Evolutionary conservation across 2,888 invertebrate species (phyloP).

Genomic region (Aphodius granarius): DNA sequence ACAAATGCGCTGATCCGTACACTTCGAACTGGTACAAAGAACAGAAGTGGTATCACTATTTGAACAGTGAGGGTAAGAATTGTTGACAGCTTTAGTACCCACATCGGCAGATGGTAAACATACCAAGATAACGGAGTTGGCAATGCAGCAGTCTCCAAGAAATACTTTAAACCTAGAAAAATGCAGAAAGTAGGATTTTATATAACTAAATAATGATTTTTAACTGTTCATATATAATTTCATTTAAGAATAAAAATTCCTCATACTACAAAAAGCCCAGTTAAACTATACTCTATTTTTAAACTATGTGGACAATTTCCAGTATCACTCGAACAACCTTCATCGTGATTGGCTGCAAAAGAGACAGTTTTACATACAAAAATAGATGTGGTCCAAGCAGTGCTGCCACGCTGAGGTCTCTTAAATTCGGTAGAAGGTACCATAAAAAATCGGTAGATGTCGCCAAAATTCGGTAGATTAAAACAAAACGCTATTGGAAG

Average conservation of each 20-base stretch:
- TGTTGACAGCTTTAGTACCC: conserved; percentile 64
- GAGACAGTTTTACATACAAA: too few species aligned
- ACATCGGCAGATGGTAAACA: conserved; percentile 68
- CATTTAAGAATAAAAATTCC: not conserved
- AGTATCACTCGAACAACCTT: too few species aligned
- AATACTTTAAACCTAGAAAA: conserved; percentile 62
- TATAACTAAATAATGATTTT: not conserved
- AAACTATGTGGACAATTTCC: too few species aligned
- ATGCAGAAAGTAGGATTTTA: conserved; percentile 24
- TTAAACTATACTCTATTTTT: too few species aligned
- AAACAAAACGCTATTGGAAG: too few species aligned
- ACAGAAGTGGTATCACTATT: conserved; percentile 68
- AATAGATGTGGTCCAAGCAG: too few species aligned
- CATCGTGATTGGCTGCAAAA: too few species aligned
- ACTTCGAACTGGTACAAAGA: conserved; percentile 69
- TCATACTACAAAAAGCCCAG: too few species aligned
- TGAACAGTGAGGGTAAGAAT: conserved; percentile 66
- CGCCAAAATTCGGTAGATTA: too few species aligned
- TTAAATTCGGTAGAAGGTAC: too few species aligned
- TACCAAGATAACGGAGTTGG: conserved; percentile 76
- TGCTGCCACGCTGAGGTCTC: too few species aligned
- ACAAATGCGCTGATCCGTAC: conserved; percentile 66
- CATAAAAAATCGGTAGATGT: too few species aligned
- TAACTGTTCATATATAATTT: not conserved
- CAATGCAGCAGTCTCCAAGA: conserved; percentile 76